These are phyloP conservation scores for Aphodius sticticus DNA, from an alignment of 2,888 invertebrate genomes.

Conservation along the genomic window DNA sequence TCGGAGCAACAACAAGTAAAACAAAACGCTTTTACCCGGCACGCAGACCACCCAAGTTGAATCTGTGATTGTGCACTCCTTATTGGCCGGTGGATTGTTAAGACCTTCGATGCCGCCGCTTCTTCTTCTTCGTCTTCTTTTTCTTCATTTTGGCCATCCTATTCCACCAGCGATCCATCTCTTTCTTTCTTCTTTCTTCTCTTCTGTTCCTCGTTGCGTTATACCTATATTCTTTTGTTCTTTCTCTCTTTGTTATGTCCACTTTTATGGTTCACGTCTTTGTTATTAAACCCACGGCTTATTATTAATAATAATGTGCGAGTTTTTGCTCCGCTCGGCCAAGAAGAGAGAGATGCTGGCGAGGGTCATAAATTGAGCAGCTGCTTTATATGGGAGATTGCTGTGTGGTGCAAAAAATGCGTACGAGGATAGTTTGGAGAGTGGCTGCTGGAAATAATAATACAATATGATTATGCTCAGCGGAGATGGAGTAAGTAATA, in stretches of 20 bases:
- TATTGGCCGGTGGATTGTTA: conserved; percentile 50
- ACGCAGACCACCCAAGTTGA: conserved; percentile 59
- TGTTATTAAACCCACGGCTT: conserved; percentile 22
- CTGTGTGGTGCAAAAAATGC: background rate
- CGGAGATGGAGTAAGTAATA: background rate
- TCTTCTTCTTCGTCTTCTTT: background rate
- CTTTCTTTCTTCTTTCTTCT: conserved; percentile 11
- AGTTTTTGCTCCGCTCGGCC: conserved; percentile 21
- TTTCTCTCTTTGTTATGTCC: conserved; percentile 28
- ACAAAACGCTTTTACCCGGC: conserved; percentile 52
- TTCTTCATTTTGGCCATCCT: conserved; percentile 12
- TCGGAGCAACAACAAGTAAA: conserved; percentile 53
- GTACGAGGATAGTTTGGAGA: background rate
- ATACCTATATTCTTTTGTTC: background rate
- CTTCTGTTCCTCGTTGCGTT: background rate
- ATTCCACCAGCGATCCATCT: background rate
- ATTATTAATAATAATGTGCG: conserved; percentile 32
- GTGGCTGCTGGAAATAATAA: background rate
- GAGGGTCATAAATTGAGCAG: background rate
- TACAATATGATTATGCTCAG: background rate
- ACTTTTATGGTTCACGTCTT: conserved; percentile 36
- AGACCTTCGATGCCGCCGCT: conserved; percentile 23
- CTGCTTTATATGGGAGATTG: background rate
- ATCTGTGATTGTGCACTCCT: conserved; percentile 54
- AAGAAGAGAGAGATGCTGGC: background rate